Conservation (phyloP, 2,113 vertebrate genomes). For the Pseudopodoces humilis region DNA sequence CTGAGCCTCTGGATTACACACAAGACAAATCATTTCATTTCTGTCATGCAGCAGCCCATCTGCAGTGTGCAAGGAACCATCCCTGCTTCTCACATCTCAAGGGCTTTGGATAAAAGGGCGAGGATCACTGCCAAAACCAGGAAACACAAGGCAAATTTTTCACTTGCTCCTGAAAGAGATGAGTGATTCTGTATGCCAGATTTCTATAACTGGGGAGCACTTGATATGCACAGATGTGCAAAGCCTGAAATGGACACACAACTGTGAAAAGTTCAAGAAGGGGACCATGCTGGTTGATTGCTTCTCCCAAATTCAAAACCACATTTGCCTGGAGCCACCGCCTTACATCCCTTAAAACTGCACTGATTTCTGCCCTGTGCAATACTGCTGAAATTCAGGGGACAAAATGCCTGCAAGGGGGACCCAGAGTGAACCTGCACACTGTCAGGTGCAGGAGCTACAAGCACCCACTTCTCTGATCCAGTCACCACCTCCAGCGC, state of each 20-base stretch:
- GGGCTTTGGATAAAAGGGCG: neutral
- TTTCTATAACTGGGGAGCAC: neutral
- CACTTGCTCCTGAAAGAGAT: neutral
- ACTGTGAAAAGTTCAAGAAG: neutral
- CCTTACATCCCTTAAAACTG: neutral
- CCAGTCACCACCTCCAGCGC: neutral
- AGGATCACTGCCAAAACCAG: neutral
- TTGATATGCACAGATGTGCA: neutral
- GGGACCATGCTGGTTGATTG: neutral
- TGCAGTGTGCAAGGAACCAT: neutral
- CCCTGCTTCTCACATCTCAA: neutral
- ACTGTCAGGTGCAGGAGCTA: neutral
- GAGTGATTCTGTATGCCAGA: neutral
- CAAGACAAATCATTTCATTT: neutral
- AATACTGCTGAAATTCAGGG: neutral
- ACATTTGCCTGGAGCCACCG: neutral
- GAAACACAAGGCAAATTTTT: neutral
- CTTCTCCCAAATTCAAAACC: neutral
- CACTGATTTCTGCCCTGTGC: neutral
- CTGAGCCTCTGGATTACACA: slow-evolving; percentile 6
- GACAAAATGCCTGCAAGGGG: neutral
- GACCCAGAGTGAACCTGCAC: neutral
- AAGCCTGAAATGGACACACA: neutral
- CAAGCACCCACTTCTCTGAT: neutral
- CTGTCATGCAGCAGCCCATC: neutral